phyloP scores from a whole-genome alignment of 2,888 invertebrate genomes.

The Campaea margaritaria region DNA sequence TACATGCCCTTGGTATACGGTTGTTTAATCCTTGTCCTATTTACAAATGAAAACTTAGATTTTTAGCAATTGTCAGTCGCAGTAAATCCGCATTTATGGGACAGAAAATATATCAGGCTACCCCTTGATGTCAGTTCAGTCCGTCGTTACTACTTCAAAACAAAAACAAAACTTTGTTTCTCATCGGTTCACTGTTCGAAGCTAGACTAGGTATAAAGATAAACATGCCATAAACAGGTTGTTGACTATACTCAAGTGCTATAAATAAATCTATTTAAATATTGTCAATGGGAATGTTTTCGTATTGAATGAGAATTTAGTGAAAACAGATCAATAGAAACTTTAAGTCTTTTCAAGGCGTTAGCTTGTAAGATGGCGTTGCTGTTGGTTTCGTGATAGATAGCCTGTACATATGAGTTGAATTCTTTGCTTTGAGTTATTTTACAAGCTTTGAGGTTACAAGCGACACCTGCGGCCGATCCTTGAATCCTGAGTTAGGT shows the following conservation, averaged over 20 bases:
- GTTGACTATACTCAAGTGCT: slow-evolving; percentile 13
- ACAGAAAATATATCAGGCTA: too few relatives aligned
- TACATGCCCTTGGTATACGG: too few relatives aligned
- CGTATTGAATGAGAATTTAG: slow-evolving; percentile 4
- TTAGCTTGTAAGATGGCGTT: too few relatives aligned
- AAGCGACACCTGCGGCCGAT: slow-evolving; percentile 10
- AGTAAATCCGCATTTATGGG: too few relatives aligned
- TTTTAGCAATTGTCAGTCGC: too few relatives aligned
- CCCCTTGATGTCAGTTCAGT: too few relatives aligned
- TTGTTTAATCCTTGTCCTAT: too few relatives aligned
- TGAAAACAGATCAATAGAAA: slow-evolving; percentile 16
- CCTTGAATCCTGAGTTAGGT: slow-evolving; percentile 15
- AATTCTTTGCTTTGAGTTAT: slow-evolving; percentile 30
- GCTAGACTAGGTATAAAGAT: background rate
- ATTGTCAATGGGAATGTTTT: slow-evolving; percentile 11
- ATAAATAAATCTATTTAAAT: slow-evolving; percentile 7
- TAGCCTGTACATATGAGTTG: background rate
- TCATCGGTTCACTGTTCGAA: background rate
- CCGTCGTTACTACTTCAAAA: too few relatives aligned
- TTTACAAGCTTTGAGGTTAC: slow-evolving; percentile 24
- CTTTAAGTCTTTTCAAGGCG: too few relatives aligned
- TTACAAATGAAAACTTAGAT: too few relatives aligned
- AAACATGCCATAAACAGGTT: slow-evolving; percentile 2
- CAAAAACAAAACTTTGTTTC: background rate
- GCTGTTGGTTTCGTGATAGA: too few relatives aligned